Conservation (phyloP, 30 jellyfish, hydroid and myxozoan species). For the Mastigias papua region DNA sequence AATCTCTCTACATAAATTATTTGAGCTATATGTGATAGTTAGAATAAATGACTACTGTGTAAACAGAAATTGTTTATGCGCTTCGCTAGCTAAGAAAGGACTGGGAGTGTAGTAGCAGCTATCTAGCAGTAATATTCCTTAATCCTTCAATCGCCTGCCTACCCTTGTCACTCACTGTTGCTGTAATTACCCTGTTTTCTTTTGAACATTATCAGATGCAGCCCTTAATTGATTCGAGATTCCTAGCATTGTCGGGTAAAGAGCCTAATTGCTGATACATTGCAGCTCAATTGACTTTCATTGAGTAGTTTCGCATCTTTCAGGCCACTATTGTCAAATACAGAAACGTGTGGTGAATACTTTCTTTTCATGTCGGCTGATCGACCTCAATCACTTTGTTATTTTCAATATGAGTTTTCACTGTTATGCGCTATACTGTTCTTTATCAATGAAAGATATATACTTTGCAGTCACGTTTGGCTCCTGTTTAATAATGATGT, state of each 20-base stretch:
- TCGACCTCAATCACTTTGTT: conserved; percentile 2
- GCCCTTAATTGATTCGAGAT: neutral
- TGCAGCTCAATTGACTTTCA: too few relatives aligned
- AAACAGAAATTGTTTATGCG: too few relatives aligned
- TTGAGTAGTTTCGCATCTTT: too few relatives aligned
- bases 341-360: neutral
- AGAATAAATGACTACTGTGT: too few relatives aligned
- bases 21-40: too few relatives aligned
- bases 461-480: neutral
- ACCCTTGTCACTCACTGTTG: neutral
- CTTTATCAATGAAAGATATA: neutral
- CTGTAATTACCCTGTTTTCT: neutral
- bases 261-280: neutral
- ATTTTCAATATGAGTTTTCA: neutral
- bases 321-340: neutral
- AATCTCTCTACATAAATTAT: too few relatives aligned
- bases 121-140: too few relatives aligned
- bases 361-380: neutral
- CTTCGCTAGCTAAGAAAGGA: too few relatives aligned
- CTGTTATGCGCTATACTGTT: neutral
- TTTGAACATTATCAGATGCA: neutral
- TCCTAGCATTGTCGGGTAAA: neutral
- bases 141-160: too few relatives aligned
- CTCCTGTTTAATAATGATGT: neutral
- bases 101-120: too few relatives aligned